Conservation (phyloP, 2,797 vertebrate genomes). For the Benthosema pterotum region DNA sequence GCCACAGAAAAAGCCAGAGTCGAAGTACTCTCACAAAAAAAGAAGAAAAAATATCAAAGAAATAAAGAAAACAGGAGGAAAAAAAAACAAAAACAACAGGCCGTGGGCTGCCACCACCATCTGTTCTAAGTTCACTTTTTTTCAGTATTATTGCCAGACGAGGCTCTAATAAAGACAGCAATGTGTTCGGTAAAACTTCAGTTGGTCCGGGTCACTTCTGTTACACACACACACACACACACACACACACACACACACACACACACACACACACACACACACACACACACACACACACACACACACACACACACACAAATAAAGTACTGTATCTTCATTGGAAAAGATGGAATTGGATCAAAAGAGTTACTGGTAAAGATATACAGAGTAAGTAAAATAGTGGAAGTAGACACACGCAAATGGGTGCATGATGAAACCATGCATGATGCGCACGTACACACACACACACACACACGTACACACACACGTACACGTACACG, state of each 20-base stretch:
- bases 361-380: no score
- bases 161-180: slow-evolving; percentile 99
- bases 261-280: not conserved
- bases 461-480: no score
- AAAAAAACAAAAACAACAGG: slow-evolving; percentile 64
- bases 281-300: not conserved
- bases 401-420: no score
- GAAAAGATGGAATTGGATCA: no score
- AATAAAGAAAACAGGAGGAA: slow-evolving; percentile 79
- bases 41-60: slow-evolving; percentile 79
- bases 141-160: slow-evolving; percentile 99
- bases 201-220: slow-evolving; percentile 76
- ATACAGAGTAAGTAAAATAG: no score
- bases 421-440: no score
- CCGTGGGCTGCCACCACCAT: slow-evolving; percentile 92
- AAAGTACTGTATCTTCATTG: no score
- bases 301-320: not conserved
- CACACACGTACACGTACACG: no score
- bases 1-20: slow-evolving; percentile 95
- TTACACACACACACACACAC: slow-evolving; percentile 46
- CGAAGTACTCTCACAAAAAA: slow-evolving; percentile 90
- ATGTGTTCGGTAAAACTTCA: slow-evolving; percentile 91
- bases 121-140: slow-evolving; percentile 96
- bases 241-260: slow-evolving; percentile 15
- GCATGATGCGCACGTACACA: no score